Conservation (phyloP, 64 coral and sea anemone genomes). For the Platygyra sinensis region DNA sequence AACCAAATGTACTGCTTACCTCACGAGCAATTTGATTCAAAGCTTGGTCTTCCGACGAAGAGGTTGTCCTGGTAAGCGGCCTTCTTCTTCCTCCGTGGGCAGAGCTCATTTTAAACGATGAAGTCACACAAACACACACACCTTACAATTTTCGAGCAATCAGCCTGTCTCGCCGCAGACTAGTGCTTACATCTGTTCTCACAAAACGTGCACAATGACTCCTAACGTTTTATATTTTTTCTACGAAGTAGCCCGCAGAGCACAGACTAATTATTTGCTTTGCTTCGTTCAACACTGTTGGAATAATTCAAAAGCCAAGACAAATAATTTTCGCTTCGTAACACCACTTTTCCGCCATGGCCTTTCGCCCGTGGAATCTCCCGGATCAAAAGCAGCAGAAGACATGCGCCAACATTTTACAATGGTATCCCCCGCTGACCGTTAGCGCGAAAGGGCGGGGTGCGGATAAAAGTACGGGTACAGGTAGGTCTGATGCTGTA, state of each 20-base stretch:
- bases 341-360: constrained; percentile 85
- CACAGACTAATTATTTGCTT: constrained; percentile 39
- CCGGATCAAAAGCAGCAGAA: constrained; percentile 63
- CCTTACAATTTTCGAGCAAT: constrained; percentile 57
- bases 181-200: constrained; percentile 48
- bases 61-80: constrained; percentile 74
- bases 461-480: too few species aligned
- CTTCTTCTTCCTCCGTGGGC: constrained; percentile 81
- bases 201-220: constrained; percentile 55
- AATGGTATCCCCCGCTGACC: constrained; percentile 27
- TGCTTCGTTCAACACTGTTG: constrained; percentile 54
- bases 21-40: constrained; percentile 94
- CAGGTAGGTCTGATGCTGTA: too few species aligned
- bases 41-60: constrained; percentile 86
- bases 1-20: constrained; percentile 55
- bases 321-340: constrained; percentile 55
- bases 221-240: constrained; percentile 60
- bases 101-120: constrained; percentile 85
- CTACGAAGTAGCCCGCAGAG: constrained; percentile 42
- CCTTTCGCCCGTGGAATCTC: constrained; percentile 69
- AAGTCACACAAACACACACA: constrained; percentile 66
- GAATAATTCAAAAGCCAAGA: constrained; percentile 57
- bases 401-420: constrained; percentile 30
- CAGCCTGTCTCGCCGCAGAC: neutral
- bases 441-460: neutral